Percentiles rank a stretch among this genome's conserved stretches.
phyloP scores from a whole-genome alignment of 2,113 vertebrate genomes.

The Elachura formosa region DNA sequence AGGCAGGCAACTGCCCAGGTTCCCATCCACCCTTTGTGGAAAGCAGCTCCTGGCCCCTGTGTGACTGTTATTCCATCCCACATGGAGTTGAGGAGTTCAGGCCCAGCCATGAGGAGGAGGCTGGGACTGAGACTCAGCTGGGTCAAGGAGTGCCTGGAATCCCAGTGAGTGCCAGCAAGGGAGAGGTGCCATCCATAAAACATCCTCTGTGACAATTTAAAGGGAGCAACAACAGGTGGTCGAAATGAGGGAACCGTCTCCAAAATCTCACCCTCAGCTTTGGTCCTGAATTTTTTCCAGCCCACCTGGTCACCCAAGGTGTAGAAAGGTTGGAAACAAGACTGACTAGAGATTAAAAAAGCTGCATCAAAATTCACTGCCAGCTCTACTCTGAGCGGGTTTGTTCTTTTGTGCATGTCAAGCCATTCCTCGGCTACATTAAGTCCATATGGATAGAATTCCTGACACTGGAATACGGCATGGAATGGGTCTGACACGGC shows the following conservation, averaged over 20 bases:
- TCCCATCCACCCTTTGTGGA: not conserved
- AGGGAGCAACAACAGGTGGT: not conserved
- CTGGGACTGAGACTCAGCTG: not conserved
- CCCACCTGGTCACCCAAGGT: not conserved
- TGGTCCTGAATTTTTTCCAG: not conserved
- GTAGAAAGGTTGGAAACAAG: not conserved
- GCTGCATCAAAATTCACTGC: not conserved
- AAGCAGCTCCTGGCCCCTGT: not conserved
- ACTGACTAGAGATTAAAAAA: not conserved
- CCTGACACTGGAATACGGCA: not conserved
- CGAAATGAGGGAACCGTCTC: not conserved
- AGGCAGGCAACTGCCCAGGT: not conserved
- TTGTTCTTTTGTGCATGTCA: not conserved
- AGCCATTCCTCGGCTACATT: not conserved
- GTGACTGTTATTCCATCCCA: not conserved
- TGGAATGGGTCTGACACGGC: not conserved
- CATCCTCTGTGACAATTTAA: not conserved
- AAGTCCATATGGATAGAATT: not conserved
- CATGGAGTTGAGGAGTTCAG: not conserved
- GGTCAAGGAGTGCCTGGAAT: not conserved
- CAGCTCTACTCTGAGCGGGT: not conserved
- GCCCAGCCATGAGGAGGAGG: not conserved
- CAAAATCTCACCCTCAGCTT: not conserved
- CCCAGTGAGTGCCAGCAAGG: not conserved
- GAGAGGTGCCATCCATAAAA: not conserved